Evolutionary conservation across 2,113 vertebrate species (phyloP).

Genomic region (Brachirus orientalis): DNA sequence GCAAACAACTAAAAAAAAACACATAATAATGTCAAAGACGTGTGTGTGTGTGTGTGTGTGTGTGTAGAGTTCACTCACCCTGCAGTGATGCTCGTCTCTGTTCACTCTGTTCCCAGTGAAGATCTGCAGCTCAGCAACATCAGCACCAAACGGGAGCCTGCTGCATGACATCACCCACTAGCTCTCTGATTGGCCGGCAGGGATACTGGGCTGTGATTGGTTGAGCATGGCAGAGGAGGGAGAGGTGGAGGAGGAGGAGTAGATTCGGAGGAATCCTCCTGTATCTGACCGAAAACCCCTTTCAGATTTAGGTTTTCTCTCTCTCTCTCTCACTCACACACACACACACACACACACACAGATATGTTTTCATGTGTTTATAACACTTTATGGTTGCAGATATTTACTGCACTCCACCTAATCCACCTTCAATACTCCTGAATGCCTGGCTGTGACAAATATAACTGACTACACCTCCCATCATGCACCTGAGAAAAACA

Average conservation of each 20-base stretch:
- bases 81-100: slow-evolving; percentile 51
- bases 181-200: slow-evolving; percentile 73
- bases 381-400: no score
- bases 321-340: background rate
- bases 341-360: no score
- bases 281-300: background rate
- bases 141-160: slow-evolving; percentile 76
- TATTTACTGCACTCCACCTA: no score
- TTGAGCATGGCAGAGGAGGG: slow-evolving; percentile 19
- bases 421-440: no score
- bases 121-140: slow-evolving; percentile 73
- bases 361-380: no score
- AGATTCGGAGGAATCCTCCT: background rate
- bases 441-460: no score
- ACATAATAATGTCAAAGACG: background rate
- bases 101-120: slow-evolving; percentile 51
- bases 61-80: slow-evolving; percentile 56
- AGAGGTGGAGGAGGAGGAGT: background rate
- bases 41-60: background rate
- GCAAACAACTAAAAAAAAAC: background rate
- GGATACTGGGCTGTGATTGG: slow-evolving; percentile 68
- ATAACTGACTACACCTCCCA: slow-evolving; percentile 40
- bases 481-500: slow-evolving; percentile 58
- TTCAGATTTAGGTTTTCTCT: background rate
- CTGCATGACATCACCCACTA: slow-evolving; percentile 83